phyloP scores from a whole-genome alignment of 1,140 invertebrate species.

The Magallana angulata region DNA sequence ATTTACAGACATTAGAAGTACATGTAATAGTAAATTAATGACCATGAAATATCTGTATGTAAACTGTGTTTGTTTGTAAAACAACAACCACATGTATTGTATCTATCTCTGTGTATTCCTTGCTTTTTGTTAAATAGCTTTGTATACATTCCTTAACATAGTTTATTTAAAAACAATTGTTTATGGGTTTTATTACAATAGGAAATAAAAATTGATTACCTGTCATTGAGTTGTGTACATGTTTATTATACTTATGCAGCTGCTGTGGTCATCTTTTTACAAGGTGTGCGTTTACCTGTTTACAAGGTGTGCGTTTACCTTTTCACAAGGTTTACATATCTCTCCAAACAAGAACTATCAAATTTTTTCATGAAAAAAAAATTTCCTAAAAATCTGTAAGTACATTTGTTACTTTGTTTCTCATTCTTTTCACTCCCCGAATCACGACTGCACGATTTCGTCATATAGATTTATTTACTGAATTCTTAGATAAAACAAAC shows the following conservation, averaged over 20 bases:
- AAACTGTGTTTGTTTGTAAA: slow-evolving; percentile 10
- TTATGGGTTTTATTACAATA: slow-evolving; percentile 33
- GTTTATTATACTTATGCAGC: too few species aligned
- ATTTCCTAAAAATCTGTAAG: neutral
- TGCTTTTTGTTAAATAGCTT: slow-evolving; percentile 20
- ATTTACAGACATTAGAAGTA: neutral
- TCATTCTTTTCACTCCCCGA: neutral
- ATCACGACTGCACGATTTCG: slow-evolving; percentile 6
- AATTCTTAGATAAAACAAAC: neutral
- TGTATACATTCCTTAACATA: slow-evolving; percentile 30
- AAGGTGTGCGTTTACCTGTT: too few species aligned
- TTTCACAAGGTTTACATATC: too few species aligned
- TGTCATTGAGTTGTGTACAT: too few species aligned
- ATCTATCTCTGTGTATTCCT: neutral
- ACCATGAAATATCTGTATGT: neutral
- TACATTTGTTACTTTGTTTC: neutral
- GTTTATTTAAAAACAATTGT: slow-evolving; percentile 21
- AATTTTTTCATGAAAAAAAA: too few species aligned
- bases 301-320: too few species aligned
- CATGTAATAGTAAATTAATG: neutral
- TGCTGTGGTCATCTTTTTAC: too few species aligned
- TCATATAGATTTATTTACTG: neutral
- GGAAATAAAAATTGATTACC: slow-evolving; percentile 6
- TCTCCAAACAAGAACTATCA: too few species aligned
- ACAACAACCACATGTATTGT: slow-evolving; percentile 11